phyloP scores from a whole-genome alignment of 2,888 invertebrate species.

The Cosmia trapezina region DNA sequence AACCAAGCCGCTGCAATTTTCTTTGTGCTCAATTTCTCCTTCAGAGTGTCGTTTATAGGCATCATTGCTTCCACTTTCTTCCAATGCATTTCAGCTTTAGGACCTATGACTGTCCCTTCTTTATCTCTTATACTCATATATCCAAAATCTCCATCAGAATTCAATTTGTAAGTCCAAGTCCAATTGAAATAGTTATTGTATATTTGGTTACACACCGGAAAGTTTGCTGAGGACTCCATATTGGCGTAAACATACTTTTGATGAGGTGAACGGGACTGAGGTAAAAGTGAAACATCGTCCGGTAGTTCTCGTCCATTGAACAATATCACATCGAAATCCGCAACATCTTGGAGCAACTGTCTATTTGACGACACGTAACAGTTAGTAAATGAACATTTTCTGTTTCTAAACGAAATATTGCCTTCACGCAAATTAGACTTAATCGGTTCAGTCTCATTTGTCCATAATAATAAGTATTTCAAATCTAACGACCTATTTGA shows the following conservation, averaged over 20 bases:
- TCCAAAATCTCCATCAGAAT: conserved; percentile 72
- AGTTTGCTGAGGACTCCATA: conserved; percentile 73
- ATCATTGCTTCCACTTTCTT: conserved; percentile 68
- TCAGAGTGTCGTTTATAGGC: conserved; percentile 68
- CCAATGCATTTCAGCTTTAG: conserved; percentile 73
- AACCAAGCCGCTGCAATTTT: conserved; percentile 79
- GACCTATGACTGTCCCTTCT: conserved; percentile 69
- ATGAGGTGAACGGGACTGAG: conserved; percentile 66
- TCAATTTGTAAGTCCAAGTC: conserved; percentile 77
- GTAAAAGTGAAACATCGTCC: conserved; percentile 49
- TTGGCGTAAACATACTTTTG: conserved; percentile 59
- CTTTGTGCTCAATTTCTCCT: conserved; percentile 69
- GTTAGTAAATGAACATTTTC: conserved; percentile 74
- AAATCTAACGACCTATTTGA: conserved; percentile 25
- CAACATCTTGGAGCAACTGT: conserved; percentile 64
- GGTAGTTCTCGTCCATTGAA: conserved; percentile 75
- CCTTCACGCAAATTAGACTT: conserved; percentile 68
- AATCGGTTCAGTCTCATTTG: conserved; percentile 67
- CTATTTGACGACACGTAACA: conserved; percentile 77
- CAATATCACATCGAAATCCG: conserved; percentile 75
- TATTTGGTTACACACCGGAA: conserved; percentile 67
- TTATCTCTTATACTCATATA: conserved; percentile 72
- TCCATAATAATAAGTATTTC: conserved; percentile 80
- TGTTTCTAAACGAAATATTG: conserved; percentile 69
- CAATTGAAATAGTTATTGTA: conserved; percentile 76